Base-by-base conservation (phyloP, 2,797 vertebrate species). In the Lutjanus argentimaculatus region DNA sequence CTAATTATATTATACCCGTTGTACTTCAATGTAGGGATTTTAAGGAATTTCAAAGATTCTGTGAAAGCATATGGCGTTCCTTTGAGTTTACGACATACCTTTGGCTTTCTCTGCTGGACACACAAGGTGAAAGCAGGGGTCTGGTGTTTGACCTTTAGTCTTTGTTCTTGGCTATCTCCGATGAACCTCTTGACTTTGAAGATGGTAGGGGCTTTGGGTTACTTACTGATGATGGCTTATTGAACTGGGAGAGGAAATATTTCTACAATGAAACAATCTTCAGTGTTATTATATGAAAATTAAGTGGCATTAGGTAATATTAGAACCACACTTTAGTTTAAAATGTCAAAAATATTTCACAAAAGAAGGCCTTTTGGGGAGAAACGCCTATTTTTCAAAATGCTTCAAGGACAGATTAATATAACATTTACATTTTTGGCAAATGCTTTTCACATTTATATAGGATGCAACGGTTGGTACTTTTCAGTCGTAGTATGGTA, bases 121-220 rank as follows among this genome's bases (percentile, higher is more conserved):
- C n/a, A 56, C 16, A n/a, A 83, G 69, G 48, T 71, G 52, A 77
- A 76, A 61, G 49, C 19, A 48, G 22, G 36, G 46, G n/a, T 86
- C 67, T 58, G 75, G 77, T 77, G 81, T 89, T 86, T 85, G 82
- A 90, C 89, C 89, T 83, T 83, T 80, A 53, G 40, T 57, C 73
- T 88, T 83, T 88, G 76, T 72, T 83, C 70, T 73, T 8, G 7
- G 16, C 19, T 78, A 73, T 86, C 74, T 87, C 51, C 43, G 63
- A 17, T 53, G 43, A 79, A 46, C 65, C 74, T 67, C 69, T 72
- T 80, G 66, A 79, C 83, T 86, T 83, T 77, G 45, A 86, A 79
- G 59, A 67, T 61, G 72, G 52, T 25, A 13, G 63, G n/a, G 36
- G 67, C 43, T 67, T 77, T 51, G n/a, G 56, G 48, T 61, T 65